Conservation (phyloP, 23 tunicate species). For the Trididemnum miniatum region DNA sequence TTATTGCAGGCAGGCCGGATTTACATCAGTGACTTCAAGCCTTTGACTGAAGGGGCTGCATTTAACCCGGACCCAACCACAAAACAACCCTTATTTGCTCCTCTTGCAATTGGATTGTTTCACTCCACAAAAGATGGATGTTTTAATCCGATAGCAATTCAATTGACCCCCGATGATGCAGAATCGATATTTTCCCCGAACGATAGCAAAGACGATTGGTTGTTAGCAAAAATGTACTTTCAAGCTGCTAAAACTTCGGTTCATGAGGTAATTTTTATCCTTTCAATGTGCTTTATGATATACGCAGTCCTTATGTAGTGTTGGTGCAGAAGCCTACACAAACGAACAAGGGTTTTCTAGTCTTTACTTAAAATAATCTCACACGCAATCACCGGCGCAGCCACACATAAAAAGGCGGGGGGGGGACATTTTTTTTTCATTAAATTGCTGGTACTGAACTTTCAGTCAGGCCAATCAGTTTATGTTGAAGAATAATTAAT, state of each 20-base stretch:
- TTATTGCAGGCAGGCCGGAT: slow-evolving; percentile 38
- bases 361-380: too few relatives aligned
- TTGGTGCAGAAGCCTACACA: too few relatives aligned
- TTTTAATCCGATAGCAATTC: slow-evolving; percentile 55
- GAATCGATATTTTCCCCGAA: slow-evolving; percentile 45
- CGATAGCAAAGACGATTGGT: slow-evolving; percentile 45
- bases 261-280: slow-evolving; percentile 76
- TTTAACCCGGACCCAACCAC: slow-evolving; percentile 32
- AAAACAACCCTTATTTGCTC: slow-evolving; percentile 4
- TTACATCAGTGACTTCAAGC: slow-evolving; percentile 57
- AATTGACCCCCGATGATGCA: slow-evolving; percentile 31
- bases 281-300: too few relatives aligned
- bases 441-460: too few relatives aligned
- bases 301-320: too few relatives aligned
- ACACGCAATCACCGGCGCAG: too few relatives aligned
- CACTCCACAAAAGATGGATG: slow-evolving; percentile 18
- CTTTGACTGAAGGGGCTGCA: slow-evolving; percentile 11
- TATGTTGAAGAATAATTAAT: too few relatives aligned
- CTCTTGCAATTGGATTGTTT: slow-evolving; percentile 35
- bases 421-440: too few relatives aligned
- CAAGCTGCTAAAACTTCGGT: background rate
- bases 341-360: too few relatives aligned
- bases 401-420: too few relatives aligned
- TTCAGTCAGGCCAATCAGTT: too few relatives aligned
- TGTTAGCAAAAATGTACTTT: slow-evolving; percentile 70